Percentiles rank a stretch among this genome's conserved stretches.
Evolutionary conservation across 2,797 vertebrate genomes (phyloP).

Genomic region (Dallia pectoralis): DNA sequence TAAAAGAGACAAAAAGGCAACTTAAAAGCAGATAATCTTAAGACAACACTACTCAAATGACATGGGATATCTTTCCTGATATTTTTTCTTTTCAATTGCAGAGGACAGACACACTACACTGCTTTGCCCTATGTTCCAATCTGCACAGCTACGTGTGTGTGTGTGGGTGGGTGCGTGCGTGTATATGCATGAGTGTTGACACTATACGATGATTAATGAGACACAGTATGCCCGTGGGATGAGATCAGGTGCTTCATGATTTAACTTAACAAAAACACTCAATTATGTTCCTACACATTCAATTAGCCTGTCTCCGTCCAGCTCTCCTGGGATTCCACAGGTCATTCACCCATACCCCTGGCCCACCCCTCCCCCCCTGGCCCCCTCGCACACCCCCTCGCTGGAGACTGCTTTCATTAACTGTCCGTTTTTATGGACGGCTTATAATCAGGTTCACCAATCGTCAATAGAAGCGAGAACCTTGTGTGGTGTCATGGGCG

Average conservation of each 20-base stretch:
- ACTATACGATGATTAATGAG: constrained; percentile 69
- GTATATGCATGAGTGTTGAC: not conserved
- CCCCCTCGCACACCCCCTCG: not conserved
- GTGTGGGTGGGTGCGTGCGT: constrained; percentile 18
- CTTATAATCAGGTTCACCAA: not conserved
- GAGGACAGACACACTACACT: no score
- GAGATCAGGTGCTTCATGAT: constrained; percentile 72
- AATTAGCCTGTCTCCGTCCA: not conserved
- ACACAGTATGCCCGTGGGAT: constrained; percentile 60
- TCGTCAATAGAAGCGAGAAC: not conserved
- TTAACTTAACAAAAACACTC: constrained; percentile 61
- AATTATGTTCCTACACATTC: not conserved
- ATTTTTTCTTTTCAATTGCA: no score
- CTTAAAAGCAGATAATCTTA: no score
- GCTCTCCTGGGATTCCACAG: not conserved
- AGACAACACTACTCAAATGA: no score
- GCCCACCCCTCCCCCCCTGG: no score
- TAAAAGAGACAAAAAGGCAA: no score
- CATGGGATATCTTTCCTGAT: no score
- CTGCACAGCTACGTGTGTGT: not conserved
- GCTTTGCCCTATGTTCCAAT: no score
- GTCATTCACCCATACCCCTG: not conserved
- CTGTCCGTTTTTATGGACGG: not conserved
- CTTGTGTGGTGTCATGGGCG: not conserved
- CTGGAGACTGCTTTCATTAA: not conserved